Percentiles rank a stretch among this genome's conserved stretches.
phyloP scores from a whole-genome alignment of 2,797 vertebrate species.

The Poecilia velifera region DNA sequence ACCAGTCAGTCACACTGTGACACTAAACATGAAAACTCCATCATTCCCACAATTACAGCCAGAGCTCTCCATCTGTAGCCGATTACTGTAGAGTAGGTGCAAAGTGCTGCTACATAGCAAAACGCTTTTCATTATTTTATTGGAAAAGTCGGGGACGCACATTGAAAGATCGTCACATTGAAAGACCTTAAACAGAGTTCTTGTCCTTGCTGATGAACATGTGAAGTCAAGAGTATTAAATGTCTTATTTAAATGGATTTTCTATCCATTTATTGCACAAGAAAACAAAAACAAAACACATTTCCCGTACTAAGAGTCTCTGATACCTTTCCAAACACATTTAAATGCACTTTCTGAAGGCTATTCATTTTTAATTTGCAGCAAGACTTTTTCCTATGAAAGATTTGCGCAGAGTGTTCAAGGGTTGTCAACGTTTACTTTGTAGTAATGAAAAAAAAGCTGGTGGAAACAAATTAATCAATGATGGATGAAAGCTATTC shows the following conservation, averaged over 20 bases:
- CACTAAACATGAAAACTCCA: slow-evolving; percentile 38
- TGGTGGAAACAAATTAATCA: neutral
- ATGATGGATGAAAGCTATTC: neutral
- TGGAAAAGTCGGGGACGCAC: neutral
- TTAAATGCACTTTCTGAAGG: neutral
- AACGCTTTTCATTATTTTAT: slow-evolving; percentile 4
- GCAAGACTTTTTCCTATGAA: neutral
- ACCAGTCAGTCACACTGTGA: neutral
- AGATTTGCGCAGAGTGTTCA: neutral
- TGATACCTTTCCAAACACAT: neutral
- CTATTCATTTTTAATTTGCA: neutral
- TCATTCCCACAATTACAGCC: slow-evolving; percentile 12
- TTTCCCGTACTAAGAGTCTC: neutral
- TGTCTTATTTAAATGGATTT: neutral
- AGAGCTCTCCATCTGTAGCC: neutral
- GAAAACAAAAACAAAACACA: neutral
- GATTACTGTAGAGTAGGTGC: slow-evolving; percentile 18
- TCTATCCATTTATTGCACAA: neutral
- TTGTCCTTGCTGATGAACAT: neutral
- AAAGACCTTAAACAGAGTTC: neutral
- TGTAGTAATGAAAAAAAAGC: neutral
- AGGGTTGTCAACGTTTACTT: neutral
- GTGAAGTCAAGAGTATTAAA: neutral
- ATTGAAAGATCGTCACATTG: no score
- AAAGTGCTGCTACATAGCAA: slow-evolving; percentile 46